phyloP scores from a whole-genome alignment of 1,140 invertebrate genomes.

The Macrobrachium rosenbergii region DNA sequence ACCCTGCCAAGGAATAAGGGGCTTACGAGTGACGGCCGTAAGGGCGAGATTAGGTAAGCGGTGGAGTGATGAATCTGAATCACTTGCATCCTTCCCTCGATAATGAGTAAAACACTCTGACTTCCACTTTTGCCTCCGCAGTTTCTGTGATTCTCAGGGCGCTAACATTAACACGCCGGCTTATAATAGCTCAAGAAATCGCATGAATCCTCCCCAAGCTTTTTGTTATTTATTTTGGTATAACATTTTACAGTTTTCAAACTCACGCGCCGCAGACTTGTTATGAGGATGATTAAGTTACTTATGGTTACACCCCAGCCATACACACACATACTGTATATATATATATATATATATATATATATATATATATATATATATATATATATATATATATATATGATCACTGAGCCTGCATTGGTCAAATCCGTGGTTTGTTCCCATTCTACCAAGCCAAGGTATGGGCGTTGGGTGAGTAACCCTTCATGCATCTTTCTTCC shows the following conservation, averaged over 20 bases:
- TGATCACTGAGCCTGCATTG: too few relatives aligned
- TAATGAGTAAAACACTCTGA: conserved; percentile 63
- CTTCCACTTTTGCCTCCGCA: conserved; percentile 55
- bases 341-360: conserved; percentile 5
- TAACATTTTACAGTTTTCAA: too few relatives aligned
- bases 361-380: conserved; percentile 2
- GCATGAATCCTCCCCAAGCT: too few relatives aligned
- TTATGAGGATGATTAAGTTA: too few relatives aligned
- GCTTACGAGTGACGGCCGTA: neutral
- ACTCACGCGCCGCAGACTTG: too few relatives aligned
- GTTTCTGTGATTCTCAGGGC: conserved; percentile 38
- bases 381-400: neutral
- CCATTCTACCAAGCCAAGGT: neutral
- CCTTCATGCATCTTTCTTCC: neutral
- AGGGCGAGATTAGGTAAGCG: conserved; percentile 21
- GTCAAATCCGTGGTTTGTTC: too few relatives aligned
- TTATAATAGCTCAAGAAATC: too few relatives aligned
- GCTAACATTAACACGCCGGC: neutral
- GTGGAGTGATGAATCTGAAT: conserved; percentile 56
- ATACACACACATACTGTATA: too few relatives aligned
- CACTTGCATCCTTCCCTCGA: conserved; percentile 62
- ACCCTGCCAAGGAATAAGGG: neutral
- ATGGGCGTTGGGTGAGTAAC: neutral
- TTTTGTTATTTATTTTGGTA: too few relatives aligned
- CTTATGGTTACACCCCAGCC: too few relatives aligned